Base-by-base conservation (phyloP, 2,113 vertebrate genomes). In the Cyanistes caeruleus region DNA sequence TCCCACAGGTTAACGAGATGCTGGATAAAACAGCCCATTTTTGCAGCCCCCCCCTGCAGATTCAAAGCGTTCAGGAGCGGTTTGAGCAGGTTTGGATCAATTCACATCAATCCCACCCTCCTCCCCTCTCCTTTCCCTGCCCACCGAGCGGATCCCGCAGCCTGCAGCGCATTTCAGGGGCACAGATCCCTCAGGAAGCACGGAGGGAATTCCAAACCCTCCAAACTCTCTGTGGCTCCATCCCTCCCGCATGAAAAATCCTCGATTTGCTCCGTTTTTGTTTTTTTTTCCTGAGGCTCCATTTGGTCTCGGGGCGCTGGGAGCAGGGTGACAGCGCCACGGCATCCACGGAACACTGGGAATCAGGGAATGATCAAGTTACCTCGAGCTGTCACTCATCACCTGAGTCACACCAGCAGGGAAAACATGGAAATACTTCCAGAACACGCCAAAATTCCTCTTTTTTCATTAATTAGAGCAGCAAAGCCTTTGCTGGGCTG, bases 251-350 rank as follows among this genome's bases (percentile, higher is more conserved):
- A 52, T 1, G 0, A 59, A 44, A 41, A 75, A 19, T 3, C 27
- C 63, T n/a, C 2, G 0, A 0, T 8, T 56, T 44, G 49, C 53
- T 53, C 19, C 0, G 0, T 1, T 63, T 81, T 1, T 63, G 0
- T 1, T 63, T 81, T 1, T 63, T 81, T 39, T 13, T 3, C 5
- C 56, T 8, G 1, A 16, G 59, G 37, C 76, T 77, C 88, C 72
- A n/a, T 92, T 86, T 93, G 81, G 69, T 58, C 55, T 53, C 4
- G 0, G 18, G 20, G 27, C 7, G 27, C 12, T 35, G 16, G 55
- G 70, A 85, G 62, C 49, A 5, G 15, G 2, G 55, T 2, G 56
- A 25, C n/a, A 56, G 77, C 16, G 13, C 33, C 33, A 7, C 13
- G 3, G 51, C 16, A 67, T 41, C 35, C 21, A 5, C 0, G 6